A percentile compares a stretch with the other conserved stretches of the same genome.
phyloP scores from a whole-genome alignment of 1,140 invertebrate genomes.

The Ephestia elutella region DNA sequence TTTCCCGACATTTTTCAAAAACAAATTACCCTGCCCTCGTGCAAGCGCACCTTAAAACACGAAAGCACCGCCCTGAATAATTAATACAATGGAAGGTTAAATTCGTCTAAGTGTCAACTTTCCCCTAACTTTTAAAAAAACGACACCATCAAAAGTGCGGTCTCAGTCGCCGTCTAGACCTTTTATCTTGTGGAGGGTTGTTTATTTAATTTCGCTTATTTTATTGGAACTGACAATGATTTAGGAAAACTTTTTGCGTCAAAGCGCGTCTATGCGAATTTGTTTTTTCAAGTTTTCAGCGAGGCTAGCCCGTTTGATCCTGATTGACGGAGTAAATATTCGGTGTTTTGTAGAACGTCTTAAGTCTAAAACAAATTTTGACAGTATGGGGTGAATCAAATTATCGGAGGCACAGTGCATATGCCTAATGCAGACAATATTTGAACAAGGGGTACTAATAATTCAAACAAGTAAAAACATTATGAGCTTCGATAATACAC shows the following conservation, averaged over 20 bases:
- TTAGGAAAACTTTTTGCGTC: constrained; percentile 52
- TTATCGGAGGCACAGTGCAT: constrained; percentile 40
- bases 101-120: constrained; percentile 71
- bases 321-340: constrained; percentile 68
- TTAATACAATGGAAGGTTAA: constrained; percentile 73
- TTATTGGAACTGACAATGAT: constrained; percentile 67
- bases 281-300: constrained; percentile 37
- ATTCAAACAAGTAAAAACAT: constrained; percentile 7
- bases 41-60: constrained; percentile 61
- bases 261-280: constrained; percentile 33
- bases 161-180: constrained; percentile 59
- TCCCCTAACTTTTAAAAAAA: constrained; percentile 70
- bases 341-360: constrained; percentile 30
- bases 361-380: constrained; percentile 47
- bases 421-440: constrained; percentile 22
- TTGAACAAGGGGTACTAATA: constrained; percentile 27
- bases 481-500: neutral
- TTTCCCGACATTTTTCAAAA: constrained; percentile 48
- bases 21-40: constrained; percentile 62
- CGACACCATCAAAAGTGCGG: constrained; percentile 65
- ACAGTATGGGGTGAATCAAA: constrained; percentile 41
- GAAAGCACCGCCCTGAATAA: constrained; percentile 69
- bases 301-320: constrained; percentile 49
- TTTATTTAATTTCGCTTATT: constrained; percentile 70
- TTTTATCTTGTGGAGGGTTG: constrained; percentile 62